Percentiles rank a stretch among this genome's conserved stretches.
Evolutionary conservation across 2,888 invertebrate genomes (phyloP).

Genomic region (Diarsia brunnea): DNA sequence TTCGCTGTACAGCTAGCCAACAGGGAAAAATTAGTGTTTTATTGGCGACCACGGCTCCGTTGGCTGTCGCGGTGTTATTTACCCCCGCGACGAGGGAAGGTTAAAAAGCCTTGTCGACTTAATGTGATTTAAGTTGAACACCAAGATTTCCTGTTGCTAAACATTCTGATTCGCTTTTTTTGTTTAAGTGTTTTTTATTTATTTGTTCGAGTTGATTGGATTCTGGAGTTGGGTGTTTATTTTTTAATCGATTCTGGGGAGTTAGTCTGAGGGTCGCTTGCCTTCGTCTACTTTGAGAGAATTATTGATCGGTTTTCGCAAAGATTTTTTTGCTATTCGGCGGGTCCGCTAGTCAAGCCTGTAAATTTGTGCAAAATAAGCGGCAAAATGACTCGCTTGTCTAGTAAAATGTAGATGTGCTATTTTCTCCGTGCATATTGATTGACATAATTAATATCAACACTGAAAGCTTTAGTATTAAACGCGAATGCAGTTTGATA

Average conservation of each 20-base stretch:
- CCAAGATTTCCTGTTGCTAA: conserved; percentile 74
- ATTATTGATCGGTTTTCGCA: conserved; percentile 18
- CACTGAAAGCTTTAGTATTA: neutral
- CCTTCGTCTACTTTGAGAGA: neutral
- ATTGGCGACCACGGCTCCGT: conserved; percentile 82
- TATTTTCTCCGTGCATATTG: neutral
- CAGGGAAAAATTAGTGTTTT: conserved; percentile 84
- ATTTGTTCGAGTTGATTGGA: conserved; percentile 49
- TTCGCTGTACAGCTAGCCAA: conserved; percentile 37
- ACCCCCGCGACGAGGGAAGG: conserved; percentile 70
- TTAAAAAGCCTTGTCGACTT: conserved; percentile 77
- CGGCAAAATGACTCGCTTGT: neutral
- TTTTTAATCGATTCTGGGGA: conserved; percentile 42
- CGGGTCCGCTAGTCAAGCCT: neutral
- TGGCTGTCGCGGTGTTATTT: conserved; percentile 79
- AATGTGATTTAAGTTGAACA: conserved; percentile 77
- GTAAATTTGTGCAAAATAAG: neutral
- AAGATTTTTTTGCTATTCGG: neutral
- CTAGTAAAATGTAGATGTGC: neutral
- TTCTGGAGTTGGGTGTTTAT: conserved; percentile 37
- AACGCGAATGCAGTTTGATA: neutral
- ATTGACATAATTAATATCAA: neutral
- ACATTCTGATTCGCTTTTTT: conserved; percentile 63
- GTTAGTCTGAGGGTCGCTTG: neutral
- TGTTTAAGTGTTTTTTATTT: conserved; percentile 53